A percentile compares a stretch with the other conserved stretches of the same genome.
phyloP scores from a whole-genome alignment of 2,113 vertebrate species.

The Odontesthes bonariensis region DNA sequence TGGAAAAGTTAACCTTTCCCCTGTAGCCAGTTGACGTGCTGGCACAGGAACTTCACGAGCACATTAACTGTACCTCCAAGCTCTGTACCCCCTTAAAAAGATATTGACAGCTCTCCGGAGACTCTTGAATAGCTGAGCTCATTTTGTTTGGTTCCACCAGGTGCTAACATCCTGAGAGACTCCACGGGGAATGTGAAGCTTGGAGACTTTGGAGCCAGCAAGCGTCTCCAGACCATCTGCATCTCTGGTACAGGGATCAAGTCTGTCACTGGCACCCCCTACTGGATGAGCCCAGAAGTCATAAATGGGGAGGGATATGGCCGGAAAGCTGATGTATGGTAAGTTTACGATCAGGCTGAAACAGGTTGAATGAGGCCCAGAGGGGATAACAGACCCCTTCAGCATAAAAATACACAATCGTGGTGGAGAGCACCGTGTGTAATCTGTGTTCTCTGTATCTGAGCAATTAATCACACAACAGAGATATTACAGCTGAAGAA shows the following conservation, averaged over 20 bases:
- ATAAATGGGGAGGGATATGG: constrained; percentile 95
- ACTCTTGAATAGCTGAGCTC: constrained; percentile 38
- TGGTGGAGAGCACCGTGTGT: no score
- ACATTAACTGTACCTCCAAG: constrained; percentile 19
- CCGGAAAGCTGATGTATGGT: constrained; percentile 95
- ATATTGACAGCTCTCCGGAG: constrained; percentile 19
- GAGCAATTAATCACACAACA: not conserved
- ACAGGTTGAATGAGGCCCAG: constrained; percentile 16
- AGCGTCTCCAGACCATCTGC: constrained; percentile 95
- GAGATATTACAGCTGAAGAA: not conserved
- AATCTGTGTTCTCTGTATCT: no score
- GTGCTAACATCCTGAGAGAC: constrained; percentile 94
- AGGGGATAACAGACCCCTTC: not conserved
- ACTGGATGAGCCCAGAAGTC: constrained; percentile 96
- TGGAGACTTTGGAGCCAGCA: constrained; percentile 94
- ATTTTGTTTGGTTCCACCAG: constrained; percentile 72
- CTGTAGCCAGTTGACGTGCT: constrained; percentile 4
- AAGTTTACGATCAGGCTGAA: constrained; percentile 56
- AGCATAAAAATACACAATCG: not conserved
- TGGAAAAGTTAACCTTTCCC: constrained; percentile 31
- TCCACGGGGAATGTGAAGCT: constrained; percentile 93
- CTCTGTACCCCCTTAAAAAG: not conserved
- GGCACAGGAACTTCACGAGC: constrained; percentile 8
- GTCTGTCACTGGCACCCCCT: constrained; percentile 93
- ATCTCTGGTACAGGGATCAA: constrained; percentile 95